Base-by-base conservation (phyloP, 2,113 vertebrate species). In the Excalfactoria chinensis region DNA sequence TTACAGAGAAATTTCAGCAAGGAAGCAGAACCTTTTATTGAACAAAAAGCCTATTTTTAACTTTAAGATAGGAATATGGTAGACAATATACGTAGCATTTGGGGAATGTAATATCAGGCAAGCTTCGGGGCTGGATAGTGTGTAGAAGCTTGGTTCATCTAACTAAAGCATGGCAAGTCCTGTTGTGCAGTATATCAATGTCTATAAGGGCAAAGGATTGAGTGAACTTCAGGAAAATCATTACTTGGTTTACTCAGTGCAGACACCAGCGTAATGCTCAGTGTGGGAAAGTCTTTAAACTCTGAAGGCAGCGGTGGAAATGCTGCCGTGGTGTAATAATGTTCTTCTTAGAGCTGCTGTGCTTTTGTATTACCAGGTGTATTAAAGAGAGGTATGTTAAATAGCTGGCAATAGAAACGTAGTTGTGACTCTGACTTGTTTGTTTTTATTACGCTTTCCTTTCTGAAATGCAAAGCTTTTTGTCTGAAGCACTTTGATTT, bases 401-500 rank as follows among this genome's bases (percentile, higher is more conserved):
- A 85, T 85, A 91, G 67, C 68, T 76, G 88, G 41, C 64, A 67
- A 32, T n/a, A 51, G 78, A 63, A 89, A 46, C 40, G 21, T 44
- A 23, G 73, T 83, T 58, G 32, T 77, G 66, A 55, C 14, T 72
- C 14, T 66, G 44, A 81, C 48, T 75, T 81, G 59, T 58, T 84
- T 89, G 17, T 92, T 93, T 86, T 63, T 48, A 73, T 88, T 94
- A 7, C 6, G 8, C 6, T 70, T 93, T 83, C 37, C 55, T 56
- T 67, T 73, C 32, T 55, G 86, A 83, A 91, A 79, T 2, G 4
- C 71, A 60, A 11, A 87, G 91, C n/a, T 74, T 73, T 92, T 58
- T 76, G 69, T 90, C 43, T 74, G 81, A 59, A 87, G 70, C 73
- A 17, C 25, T 84, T 89, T 89, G 89, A 93, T 93, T 84, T 93